Base-by-base conservation (phyloP, 2,797 vertebrate genomes). In the Falco rusticolus region DNA sequence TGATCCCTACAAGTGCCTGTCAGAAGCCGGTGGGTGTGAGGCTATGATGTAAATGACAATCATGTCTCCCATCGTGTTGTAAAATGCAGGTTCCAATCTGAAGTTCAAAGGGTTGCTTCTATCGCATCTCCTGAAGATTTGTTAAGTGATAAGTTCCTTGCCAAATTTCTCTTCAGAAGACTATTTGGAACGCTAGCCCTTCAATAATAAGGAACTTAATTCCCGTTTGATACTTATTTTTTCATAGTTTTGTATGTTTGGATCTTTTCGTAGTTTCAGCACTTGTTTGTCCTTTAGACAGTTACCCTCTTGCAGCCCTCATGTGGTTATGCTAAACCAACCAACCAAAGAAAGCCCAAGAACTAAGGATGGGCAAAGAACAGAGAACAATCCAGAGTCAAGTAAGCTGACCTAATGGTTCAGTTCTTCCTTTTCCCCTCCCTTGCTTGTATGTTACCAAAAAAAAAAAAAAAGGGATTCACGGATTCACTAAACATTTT, bases 1-100 rank as follows among this genome's bases (percentile, higher is more conserved):
- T 17, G 18, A 33, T 47, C 15, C 34, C 16, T 43, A 1, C 9
- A 28, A 25, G 29, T 68, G 14, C 26, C n/a, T 2, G 0, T 47
- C 16, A 59, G 26, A 90, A 64, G 33, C 26, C 61, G 48, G 7
- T 56, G 21, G 41, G 9, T 16, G 11, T 65, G 34, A 77, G 29
- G 9, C 33, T 47, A 0, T 48, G 31, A 28, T 10, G 14, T 47
- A 69, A 61, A 78, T 24, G 16, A 33, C 16, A 89, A 12, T 45
- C 47, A 25, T 1, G 0, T 86, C 17, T 64, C 33, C 18, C 41
- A 31, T 29, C 7, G 21, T 34, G 37, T 47, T 1, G 0, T 45
- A 48, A 64, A 39, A 68, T 8, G 17, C 8, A 13, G 34, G 11
- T 76, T 93, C 33, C 9, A 59, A 8, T 19, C 26, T 76, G 66